Evolutionary conservation across 64 coral and sea anemone species (phyloP).

Genomic region (Pachyseris speciosa): DNA sequence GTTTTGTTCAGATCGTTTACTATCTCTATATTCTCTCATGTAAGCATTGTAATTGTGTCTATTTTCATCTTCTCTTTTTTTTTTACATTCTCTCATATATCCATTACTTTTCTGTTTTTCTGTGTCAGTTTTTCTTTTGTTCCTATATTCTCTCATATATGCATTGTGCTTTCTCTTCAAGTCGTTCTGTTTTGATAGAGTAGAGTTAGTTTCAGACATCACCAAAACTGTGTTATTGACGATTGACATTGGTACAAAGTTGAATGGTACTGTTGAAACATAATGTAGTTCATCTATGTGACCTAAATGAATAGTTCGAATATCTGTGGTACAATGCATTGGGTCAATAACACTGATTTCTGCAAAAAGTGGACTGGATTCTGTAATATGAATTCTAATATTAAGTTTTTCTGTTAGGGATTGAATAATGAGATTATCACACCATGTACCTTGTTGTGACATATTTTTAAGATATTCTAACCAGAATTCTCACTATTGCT

Average conservation of each 20-base stretch:
- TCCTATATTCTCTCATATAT: slow-evolving; percentile 37
- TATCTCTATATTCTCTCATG: slow-evolving; percentile 58
- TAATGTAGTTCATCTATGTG: slow-evolving; percentile 57
- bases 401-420: slow-evolving; percentile 40
- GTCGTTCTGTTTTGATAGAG: slow-evolving; percentile 60
- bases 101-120: neutral
- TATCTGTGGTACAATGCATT: neutral
- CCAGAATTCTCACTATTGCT: slow-evolving; percentile 54
- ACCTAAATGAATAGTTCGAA: slow-evolving; percentile 20
- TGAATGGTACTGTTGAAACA: slow-evolving; percentile 45
- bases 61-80: slow-evolving; percentile 12
- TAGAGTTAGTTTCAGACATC: slow-evolving; percentile 58
- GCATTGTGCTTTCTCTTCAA: slow-evolving; percentile 14
- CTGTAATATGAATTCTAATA: slow-evolving; percentile 61
- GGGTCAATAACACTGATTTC: slow-evolving; percentile 29
- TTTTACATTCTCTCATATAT: slow-evolving; percentile 35
- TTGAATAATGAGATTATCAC: slow-evolving; percentile 69
- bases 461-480: slow-evolving; percentile 52
- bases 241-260: slow-evolving; percentile 45
- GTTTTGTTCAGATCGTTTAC: slow-evolving; percentile 13
- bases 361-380: slow-evolving; percentile 45
- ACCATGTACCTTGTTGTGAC: slow-evolving; percentile 63
- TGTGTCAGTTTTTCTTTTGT: slow-evolving; percentile 12
- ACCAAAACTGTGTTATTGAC: slow-evolving; percentile 36
- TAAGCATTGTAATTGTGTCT: slow-evolving; percentile 49